Base-by-base conservation (phyloP, 2,113 vertebrate species). In the Oryzias celebensis region DNA sequence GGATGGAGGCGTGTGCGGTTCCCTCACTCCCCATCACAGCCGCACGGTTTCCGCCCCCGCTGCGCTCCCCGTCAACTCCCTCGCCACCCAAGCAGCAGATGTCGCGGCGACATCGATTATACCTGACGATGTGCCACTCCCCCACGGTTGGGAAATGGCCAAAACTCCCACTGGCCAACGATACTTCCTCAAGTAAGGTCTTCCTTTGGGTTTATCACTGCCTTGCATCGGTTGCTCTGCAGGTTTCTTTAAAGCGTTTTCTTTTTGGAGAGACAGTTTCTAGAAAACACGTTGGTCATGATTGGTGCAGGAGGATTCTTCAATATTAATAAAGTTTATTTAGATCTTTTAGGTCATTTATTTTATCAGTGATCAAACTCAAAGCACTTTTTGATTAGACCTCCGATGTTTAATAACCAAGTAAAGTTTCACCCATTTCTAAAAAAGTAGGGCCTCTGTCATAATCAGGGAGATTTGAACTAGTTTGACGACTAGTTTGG, bases 81-180 rank as follows among this genome's bases (percentile, higher is more conserved):
- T 68, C 91, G 92, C 31, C 91, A 94, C 83, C 90, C 95, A 65
- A 89, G 93, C 49, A 13, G 63, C 96, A 91, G 88, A 93, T 91
- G 68, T 94, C 91, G 6, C 95, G 89, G 81, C 93, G 88, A 79
- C 86, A 14, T 73, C 85, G 0, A 61, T 87, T 68, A 93, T 97
- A 71, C 94, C 96, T 1, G 96, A 98, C 7, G 96, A 98, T 14
- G 90, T 97, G 15, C 95, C 96, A 52, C 89, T 98, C 78, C 96
- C 96, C 7, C 93, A 93, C 4, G 96, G 95, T 24, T 98, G 96
- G 96, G 96, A 98, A 86, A 98, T 98, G 96, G 96, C 96, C 36
- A 98, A 98, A 87, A 98, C 96, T 0, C 90, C 94, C 0, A 94
- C 96, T 42, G 96, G 96, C 60, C 96, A 98, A 79, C 93, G 94